Base-by-base conservation (phyloP, 2,113 vertebrate species). In the Colinus virginianus region DNA sequence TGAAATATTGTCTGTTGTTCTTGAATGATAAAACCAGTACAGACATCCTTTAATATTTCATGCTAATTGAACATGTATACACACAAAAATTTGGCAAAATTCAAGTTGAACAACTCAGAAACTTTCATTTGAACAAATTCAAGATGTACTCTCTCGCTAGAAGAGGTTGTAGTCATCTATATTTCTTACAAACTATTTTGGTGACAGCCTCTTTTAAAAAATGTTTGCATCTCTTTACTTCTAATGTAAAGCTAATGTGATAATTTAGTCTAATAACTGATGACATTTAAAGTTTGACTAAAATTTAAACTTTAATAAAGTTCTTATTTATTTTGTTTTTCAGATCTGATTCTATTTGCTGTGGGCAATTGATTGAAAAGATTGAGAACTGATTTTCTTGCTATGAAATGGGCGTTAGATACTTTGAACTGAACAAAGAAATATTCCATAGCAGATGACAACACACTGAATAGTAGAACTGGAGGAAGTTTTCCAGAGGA, bases 1-100 rank as follows among this genome's bases (percentile, higher is more conserved):
- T 85, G 87, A 97, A 96, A 97, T 97, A 96, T 71, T 96, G 72
- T 91, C 83, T 95, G 40, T 97, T 97, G 94, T 97, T 83, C 88
- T 72, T 86, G 58, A 96, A 93, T 64, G 92, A 96, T 95, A 92
- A 94, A 72, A 93, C 95, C 38, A 34, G 69, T 56, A 71, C 32
- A 92, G 84, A 68, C 68, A 78, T 82, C 56, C 58, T 83, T 94
- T 88, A 90, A 71, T 32, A 74, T 83, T 87, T 77, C 46, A 67
- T 96, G 38, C 34, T 94, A 90, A 70, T 76, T 75, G n/a, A 91
- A 87, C 90, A 80, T 43, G 61, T 78, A 48, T 61, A 63, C 69
- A 87, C 59, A 76, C 36, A 68, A 92, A 91, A 87, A 58, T 20
- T 4, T 69, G 58, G 11, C 32, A 12, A 25, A 82, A 78, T 61